phyloP scores from a whole-genome alignment of 2,888 invertebrate genomes.

The Erebia aethiops region DNA sequence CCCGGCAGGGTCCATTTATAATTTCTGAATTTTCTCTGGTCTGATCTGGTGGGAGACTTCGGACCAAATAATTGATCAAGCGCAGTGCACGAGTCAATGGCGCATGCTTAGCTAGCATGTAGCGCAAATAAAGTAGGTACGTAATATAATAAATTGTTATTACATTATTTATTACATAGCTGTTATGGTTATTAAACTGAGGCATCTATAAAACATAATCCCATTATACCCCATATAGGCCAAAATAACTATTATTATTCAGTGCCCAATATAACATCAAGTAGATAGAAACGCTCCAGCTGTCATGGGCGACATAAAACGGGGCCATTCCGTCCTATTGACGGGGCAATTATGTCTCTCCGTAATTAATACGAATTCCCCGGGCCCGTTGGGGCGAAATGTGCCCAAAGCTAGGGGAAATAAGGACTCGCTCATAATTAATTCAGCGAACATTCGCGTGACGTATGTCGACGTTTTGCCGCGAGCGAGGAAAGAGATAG shows the following conservation, averaged over 20 bases:
- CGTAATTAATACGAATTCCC: conserved; percentile 40
- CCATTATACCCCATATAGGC: neutral
- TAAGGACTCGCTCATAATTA: conserved; percentile 27
- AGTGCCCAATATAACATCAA: conserved; percentile 6
- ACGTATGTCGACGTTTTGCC: conserved; percentile 8
- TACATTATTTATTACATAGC: neutral
- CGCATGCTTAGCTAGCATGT: too few relatives aligned
- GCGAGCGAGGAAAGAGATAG: conserved; percentile 12
- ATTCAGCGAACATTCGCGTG: conserved; percentile 25
- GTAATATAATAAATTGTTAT: too few relatives aligned
- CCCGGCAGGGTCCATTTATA: too few relatives aligned
- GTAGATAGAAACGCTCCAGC: conserved; percentile 10
- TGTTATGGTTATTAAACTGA: neutral
- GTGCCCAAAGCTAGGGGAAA: conserved; percentile 3
- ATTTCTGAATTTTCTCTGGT: too few relatives aligned
- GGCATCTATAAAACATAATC: conserved; percentile 1
- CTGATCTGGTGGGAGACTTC: too few relatives aligned
- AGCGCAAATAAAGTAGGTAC: too few relatives aligned
- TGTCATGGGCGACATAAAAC: conserved; percentile 24
- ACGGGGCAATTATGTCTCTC: conserved; percentile 37
- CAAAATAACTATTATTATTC: conserved; percentile 14
- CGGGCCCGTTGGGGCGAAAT: conserved; percentile 20
- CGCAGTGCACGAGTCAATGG: too few relatives aligned
- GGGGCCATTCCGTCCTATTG: conserved; percentile 30
- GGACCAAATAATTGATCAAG: too few relatives aligned